Evolutionary conservation across 1,140 invertebrate species (phyloP).

Genomic region (Ceratina australensis): DNA sequence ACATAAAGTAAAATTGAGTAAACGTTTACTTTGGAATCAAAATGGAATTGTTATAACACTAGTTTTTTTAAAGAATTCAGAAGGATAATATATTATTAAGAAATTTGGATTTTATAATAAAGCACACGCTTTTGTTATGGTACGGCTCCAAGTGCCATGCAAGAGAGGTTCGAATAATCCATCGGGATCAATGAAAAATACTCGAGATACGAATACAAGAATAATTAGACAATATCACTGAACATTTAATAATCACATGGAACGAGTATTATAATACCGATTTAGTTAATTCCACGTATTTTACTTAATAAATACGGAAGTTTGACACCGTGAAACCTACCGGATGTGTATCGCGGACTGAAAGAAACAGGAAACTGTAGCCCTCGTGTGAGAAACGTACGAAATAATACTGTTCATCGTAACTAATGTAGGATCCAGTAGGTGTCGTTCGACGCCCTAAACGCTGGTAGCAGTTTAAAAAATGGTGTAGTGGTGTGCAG

Average conservation of each 20-base stretch:
- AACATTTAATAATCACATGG: background rate
- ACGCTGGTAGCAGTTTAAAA: too few species aligned
- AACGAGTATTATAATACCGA: conserved; percentile 28
- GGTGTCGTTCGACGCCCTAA: too few species aligned
- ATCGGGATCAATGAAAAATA: conserved; percentile 44
- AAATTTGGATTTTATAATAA: background rate
- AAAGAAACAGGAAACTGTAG: conserved; percentile 64
- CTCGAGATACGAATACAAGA: conserved; percentile 28
- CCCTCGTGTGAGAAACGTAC: conserved; percentile 13
- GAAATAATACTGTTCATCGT: background rate
- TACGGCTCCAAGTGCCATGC: background rate
- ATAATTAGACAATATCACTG: background rate
- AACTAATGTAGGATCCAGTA: background rate
- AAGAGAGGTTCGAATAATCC: conserved; percentile 48
- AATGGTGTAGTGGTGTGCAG: too few species aligned
- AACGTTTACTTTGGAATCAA: background rate
- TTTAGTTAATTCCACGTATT: conserved; percentile 27
- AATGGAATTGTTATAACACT: background rate
- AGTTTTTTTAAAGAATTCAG: background rate
- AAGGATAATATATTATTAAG: background rate
- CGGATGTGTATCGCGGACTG: conserved; percentile 57
- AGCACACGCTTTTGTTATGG: conserved; percentile 25
- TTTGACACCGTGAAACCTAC: conserved; percentile 45
- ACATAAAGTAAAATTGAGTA: background rate
- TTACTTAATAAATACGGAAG: conserved; percentile 39